Evolutionary conservation across 2,797 vertebrate genomes (phyloP).

Genomic region (Gadopsis marmoratus): DNA sequence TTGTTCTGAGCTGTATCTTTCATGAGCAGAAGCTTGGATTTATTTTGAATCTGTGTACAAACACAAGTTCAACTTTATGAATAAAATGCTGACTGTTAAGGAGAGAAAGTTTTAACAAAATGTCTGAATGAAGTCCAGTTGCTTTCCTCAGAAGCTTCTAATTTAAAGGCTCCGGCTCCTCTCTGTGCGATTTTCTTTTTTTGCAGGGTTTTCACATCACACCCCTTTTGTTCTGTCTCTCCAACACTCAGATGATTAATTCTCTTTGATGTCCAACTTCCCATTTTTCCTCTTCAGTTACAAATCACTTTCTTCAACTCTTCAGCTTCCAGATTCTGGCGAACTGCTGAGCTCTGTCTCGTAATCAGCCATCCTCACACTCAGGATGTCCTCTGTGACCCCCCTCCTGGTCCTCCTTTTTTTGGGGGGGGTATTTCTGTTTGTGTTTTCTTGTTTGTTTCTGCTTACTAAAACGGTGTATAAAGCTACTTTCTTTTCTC

Average conservation of each 20-base stretch:
- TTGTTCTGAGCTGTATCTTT: conserved; percentile 22
- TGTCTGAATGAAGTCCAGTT: conserved; percentile 24
- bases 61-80: conserved; percentile 2
- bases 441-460: conserved; percentile 4
- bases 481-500: conserved; percentile 26
- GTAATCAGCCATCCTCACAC: conserved; percentile 22
- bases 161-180: conserved; percentile 24
- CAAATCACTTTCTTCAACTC: conserved; percentile 45
- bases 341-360: conserved; percentile 17
- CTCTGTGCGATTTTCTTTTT: conserved; percentile 6
- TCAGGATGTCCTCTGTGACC: conserved; percentile 19
- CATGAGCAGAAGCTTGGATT: conserved; percentile 16
- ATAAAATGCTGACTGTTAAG: conserved; percentile 2
- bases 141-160: conserved; percentile 25
- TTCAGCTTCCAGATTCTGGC: conserved; percentile 10
- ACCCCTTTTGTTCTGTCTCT: conserved; percentile 48
- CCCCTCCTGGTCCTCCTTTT: conserved; percentile 9
- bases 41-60: conserved; percentile 30
- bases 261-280: conserved; percentile 68
- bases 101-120: conserved; percentile 19
- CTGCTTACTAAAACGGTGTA: not conserved
- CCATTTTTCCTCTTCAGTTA: conserved; percentile 40
- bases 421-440: conserved; percentile 29
- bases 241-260: conserved; percentile 62
- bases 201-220: conserved; percentile 37